Percentiles rank a stretch among this genome's conserved stretches.
phyloP scores from a whole-genome alignment of 1,140 invertebrate species.

The Pachyrhynchus sulphureomaculatus region DNA sequence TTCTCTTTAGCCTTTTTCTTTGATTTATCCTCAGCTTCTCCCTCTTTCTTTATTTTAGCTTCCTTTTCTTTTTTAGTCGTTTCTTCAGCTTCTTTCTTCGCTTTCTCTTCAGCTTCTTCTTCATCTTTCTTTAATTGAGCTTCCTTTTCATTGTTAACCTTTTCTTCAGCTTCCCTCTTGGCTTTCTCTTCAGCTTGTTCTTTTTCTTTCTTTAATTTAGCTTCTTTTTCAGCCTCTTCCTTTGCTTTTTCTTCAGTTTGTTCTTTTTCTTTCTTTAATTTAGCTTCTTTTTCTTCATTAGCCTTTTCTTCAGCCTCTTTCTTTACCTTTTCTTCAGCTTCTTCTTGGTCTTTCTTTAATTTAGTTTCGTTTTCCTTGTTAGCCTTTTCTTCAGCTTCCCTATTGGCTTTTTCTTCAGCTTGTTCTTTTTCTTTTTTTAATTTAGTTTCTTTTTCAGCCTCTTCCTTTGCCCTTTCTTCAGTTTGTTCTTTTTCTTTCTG shows the following conservation, averaged over 20 bases:
- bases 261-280: slow-evolving; percentile 29
- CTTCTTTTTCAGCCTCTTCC: slow-evolving; percentile 30
- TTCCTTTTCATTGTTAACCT: slow-evolving; percentile 31
- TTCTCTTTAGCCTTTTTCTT: slow-evolving; percentile 7
- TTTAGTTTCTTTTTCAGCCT: slow-evolving; percentile 29
- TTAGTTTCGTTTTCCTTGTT: slow-evolving; percentile 34
- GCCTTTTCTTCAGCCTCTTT: slow-evolving; percentile 32
- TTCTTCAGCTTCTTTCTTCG: slow-evolving; percentile 24
- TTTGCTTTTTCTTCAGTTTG: slow-evolving; percentile 23
- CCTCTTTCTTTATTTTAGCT: slow-evolving; percentile 2
- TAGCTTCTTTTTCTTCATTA: slow-evolving; percentile 30
- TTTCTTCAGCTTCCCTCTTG: too few species aligned
- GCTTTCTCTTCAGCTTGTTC: slow-evolving; percentile 13
- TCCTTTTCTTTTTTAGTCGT: slow-evolving; percentile 22
- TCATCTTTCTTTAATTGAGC: slow-evolving; percentile 31
- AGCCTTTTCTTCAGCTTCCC: slow-evolving; percentile 31
- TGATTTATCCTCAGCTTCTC: neutral
- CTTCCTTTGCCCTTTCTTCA: slow-evolving; percentile 31
- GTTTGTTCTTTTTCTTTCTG: slow-evolving; percentile 32
- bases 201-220: neutral
- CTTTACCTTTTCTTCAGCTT: slow-evolving; percentile 33
- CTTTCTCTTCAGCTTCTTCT: slow-evolving; percentile 25
- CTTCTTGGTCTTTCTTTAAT: slow-evolving; percentile 34
- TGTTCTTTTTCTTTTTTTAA: slow-evolving; percentile 27
- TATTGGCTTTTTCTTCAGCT: slow-evolving; percentile 33